phyloP scores from a whole-genome alignment of 2,797 vertebrate genomes.

The Sebastes wilsoni region DNA sequence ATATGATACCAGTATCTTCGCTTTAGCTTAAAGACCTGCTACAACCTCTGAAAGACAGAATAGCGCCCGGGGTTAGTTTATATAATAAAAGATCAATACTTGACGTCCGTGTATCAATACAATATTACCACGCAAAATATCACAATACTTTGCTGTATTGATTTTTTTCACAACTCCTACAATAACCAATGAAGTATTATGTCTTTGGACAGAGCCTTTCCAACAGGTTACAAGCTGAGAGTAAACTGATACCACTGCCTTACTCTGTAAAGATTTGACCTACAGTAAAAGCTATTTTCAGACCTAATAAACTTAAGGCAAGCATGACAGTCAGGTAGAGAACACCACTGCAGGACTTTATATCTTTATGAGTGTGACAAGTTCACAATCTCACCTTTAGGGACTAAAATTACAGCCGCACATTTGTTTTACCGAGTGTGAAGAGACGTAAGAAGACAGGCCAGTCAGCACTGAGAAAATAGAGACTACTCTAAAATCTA shows the following conservation, averaged over 20 bases:
- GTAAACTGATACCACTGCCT: slow-evolving; percentile 34
- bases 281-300: slow-evolving; percentile 70
- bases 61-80: no score
- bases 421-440: slow-evolving; percentile 35
- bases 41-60: no score
- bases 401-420: slow-evolving; percentile 47
- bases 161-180: background rate
- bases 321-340: slow-evolving; percentile 59
- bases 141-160: no score
- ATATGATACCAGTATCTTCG: no score
- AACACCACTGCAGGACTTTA: slow-evolving; percentile 48
- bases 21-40: no score
- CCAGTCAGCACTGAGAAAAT: background rate
- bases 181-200: slow-evolving; percentile 7
- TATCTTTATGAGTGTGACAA: slow-evolving; percentile 66
- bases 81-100: no score
- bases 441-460: slow-evolving; percentile 4
- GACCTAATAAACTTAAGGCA: slow-evolving; percentile 68
- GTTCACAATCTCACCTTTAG: slow-evolving; percentile 59
- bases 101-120: no score
- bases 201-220: slow-evolving; percentile 8
- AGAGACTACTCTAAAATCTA: slow-evolving; percentile 4
- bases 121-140: no score
- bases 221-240: slow-evolving; percentile 25
- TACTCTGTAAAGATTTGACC: slow-evolving; percentile 29